Evolutionary conservation across 1,140 invertebrate genomes (phyloP), one percentile per base, ranked within the genome.

Genomic region (Olivierus martensii): DNA sequence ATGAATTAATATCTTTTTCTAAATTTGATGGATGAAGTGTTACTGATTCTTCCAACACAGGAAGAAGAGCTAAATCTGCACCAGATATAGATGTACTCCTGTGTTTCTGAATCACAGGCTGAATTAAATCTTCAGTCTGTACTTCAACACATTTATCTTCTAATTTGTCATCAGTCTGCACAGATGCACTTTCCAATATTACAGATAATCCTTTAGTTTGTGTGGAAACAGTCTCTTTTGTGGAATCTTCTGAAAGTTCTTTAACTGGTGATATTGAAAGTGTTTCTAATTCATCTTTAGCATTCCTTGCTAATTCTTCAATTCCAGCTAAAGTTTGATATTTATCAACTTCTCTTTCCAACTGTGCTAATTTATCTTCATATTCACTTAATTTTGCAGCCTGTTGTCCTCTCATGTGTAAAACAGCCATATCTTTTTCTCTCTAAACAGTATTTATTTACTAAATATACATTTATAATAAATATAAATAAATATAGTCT

Each of bases 301-400:
- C 57, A 28, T 55, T 53, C 12, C 57, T 43, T 12, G 57, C 53
- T 15, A 58, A 41, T 43, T 58, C 57, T 43, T 58, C 52, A 51
- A 70, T 70, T 18, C 66, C 66, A 22, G 63, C 61, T 21, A 72
- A 52, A 10, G 68, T 71, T 60, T 67, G 66, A n/a, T 61, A 58
- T 45, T 63, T 66, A 45, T 71, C 70, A 36, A 66, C 57, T 62
- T 72, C 69, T 55, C 65, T 59, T 50, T 73, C 69, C 11, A 74
- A 53, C 18, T 69, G 61, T 18, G 58, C 46, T 14, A 74, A 69
- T 46, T 62, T 65, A 14, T 64, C 54, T 14, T 65, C 64, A 50
- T 69, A 69, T 46, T 69, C 61, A 52, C 62, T 62, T 12, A 72
- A 53, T 34, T 62, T 65, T 49, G 65, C 63, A 9, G 68, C 69